Conservation (phyloP, 2,113 vertebrate species). For the Oxygymnocypris stewartii region DNA sequence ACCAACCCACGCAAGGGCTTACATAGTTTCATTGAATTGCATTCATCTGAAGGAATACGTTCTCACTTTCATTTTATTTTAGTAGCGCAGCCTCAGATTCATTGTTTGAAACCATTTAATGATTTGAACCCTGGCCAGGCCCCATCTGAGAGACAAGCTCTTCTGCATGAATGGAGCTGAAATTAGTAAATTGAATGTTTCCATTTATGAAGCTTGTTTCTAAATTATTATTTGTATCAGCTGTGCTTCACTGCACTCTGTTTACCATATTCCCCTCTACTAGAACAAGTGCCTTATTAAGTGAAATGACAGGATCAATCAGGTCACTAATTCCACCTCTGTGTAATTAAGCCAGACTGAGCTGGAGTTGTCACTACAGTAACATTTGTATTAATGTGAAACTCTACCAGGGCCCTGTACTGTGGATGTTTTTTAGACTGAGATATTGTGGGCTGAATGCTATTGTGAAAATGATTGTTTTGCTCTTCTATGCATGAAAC, state of each 20-base stretch:
- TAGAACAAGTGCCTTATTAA: slow-evolving; percentile 26
- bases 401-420: neutral
- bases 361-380: neutral
- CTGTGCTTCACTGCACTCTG: slow-evolving; percentile 4
- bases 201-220: slow-evolving; percentile 4
- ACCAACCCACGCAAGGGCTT: slow-evolving; percentile 12
- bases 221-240: slow-evolving; percentile 22
- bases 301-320: slow-evolving; percentile 19
- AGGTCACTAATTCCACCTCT: slow-evolving; percentile 12
- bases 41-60: neutral
- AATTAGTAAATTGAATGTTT: slow-evolving; percentile 30
- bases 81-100: neutral
- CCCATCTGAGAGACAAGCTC: slow-evolving; percentile 2
- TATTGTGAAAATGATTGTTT: slow-evolving; percentile 8
- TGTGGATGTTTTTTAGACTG: slow-evolving; percentile 19
- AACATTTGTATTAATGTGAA: slow-evolving; percentile 4
- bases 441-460: neutral
- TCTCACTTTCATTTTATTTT: slow-evolving; percentile 11
- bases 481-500: neutral
- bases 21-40: neutral
- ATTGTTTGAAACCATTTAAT: neutral
- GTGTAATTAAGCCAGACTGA: slow-evolving; percentile 17
- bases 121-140: neutral
- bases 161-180: slow-evolving; percentile 7
- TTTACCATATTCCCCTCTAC: neutral